Conservation (phyloP, 2,888 invertebrate genomes). For the Macroteleia sp. region DNA sequence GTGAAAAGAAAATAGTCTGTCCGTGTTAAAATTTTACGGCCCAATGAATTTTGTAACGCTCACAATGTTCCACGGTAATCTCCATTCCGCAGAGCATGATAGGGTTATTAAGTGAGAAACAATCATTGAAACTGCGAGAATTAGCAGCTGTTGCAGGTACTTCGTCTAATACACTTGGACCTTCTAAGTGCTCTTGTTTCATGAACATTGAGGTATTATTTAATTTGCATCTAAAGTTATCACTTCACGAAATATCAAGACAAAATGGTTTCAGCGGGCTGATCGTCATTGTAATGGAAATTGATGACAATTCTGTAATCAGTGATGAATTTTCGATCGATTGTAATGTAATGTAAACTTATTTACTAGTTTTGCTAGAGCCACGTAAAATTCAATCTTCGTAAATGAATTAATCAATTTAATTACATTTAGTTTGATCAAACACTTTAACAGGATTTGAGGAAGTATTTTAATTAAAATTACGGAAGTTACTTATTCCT, state of each 20-base stretch:
- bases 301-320: too few relatives aligned
- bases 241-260: not conserved
- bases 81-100: conserved; percentile 38
- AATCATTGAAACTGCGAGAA: conserved; percentile 36
- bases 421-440: conserved; percentile 36
- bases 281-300: too few relatives aligned
- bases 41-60: conserved; percentile 4
- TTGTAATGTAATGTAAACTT: too few relatives aligned
- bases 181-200: conserved; percentile 16
- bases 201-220: not conserved
- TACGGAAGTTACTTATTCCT: conserved; percentile 27
- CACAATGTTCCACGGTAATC: conserved; percentile 26
- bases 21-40: conserved; percentile 29
- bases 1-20: conserved; percentile 34
- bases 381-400: too few relatives aligned
- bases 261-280: not conserved
- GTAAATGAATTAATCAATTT: conserved; percentile 30
- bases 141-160: conserved; percentile 32
- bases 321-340: too few relatives aligned
- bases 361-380: too few relatives aligned
- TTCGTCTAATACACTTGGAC: conserved; percentile 14
- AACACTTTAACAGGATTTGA: conserved; percentile 31
- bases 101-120: conserved; percentile 39
- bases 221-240: conserved; percentile 6
- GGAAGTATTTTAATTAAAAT: conserved; percentile 47